phyloP scores from a whole-genome alignment of 2,888 invertebrate species.

The Tromatobia lineatoria region DNA sequence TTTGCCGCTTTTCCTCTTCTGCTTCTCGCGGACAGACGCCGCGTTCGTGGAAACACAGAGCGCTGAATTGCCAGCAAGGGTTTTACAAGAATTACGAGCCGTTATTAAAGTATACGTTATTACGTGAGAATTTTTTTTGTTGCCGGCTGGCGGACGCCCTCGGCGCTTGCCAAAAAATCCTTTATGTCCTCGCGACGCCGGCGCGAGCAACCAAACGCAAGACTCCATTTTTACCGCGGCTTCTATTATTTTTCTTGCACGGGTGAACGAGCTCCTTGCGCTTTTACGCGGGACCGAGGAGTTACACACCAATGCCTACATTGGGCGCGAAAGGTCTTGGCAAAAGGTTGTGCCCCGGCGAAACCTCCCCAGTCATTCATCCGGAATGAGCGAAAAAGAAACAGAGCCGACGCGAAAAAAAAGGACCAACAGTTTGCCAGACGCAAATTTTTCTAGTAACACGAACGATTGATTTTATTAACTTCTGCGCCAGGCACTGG shows the following conservation, averaged over 20 bases:
- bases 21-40: conserved; percentile 11
- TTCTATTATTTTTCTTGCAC: conserved; percentile 64
- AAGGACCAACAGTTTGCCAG: conserved; percentile 37
- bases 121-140: conserved; percentile 58
- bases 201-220: conserved; percentile 2
- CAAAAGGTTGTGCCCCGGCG: conserved; percentile 55
- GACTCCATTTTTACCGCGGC: conserved; percentile 29
- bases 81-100: conserved; percentile 62
- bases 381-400: conserved; percentile 46
- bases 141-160: conserved; percentile 1
- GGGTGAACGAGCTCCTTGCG: conserved; percentile 51
- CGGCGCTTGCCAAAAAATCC: conserved; percentile 62
- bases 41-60: conserved; percentile 17
- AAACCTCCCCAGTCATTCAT: conserved; percentile 50
- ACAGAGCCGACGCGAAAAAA: background rate
- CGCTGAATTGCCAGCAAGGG: conserved; percentile 51
- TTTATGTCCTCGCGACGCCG: conserved; percentile 38
- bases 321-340: conserved; percentile 60
- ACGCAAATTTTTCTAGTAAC: conserved; percentile 52
- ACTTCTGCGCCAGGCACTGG: conserved; percentile 22
- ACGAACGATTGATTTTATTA: conserved; percentile 63
- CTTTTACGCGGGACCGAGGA: conserved; percentile 9
- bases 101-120: conserved; percentile 66
- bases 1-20: background rate
- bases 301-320: conserved; percentile 51